Evolutionary conservation across 2,113 vertebrate species (phyloP), one percentile per base, ranked within the genome.

Genomic region (Taxidea taxus): DNA sequence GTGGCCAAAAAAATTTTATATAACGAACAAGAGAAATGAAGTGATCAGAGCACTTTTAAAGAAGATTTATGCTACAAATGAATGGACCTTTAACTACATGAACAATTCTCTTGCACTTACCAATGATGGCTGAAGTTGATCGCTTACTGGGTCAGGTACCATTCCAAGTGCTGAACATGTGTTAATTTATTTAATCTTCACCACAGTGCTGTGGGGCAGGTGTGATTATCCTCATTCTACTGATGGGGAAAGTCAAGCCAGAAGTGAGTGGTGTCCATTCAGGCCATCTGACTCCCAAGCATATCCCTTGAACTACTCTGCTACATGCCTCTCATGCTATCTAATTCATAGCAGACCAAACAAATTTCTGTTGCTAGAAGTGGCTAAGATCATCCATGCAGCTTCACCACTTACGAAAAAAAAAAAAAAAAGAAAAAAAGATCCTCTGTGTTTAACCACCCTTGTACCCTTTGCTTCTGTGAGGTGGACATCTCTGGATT

Each of bases 51-150:
- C 68, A 66, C 42, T 54, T 91, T 56, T 82, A 77, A 91, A 90
- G 80, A 89, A 92, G 60, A 96, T 94, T 80, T 77, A 94, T 54
- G 87, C 95, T 66, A 90, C 27, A 64, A 64, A 31, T 92, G 66
- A 92, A 92, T 39, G 75, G 72, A 85, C 51, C 68, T 87, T 91
- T 81, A 58, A 74, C 77, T 90, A 72, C 44, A 44, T 3, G 60
- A 95, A 74, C 78, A 58, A 78, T 84, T 90, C 78, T 85, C 95
- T 75, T 31, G 20, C 54, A 77, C 78, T 97, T 82, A 96, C 60
- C 58, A n/a, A 44, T 34, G 72, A 89, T 91, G 91, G 91, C 77
- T 88, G 49, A 90, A 94, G 87, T 64, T 58, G 90, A 82, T 92
- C 93, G n/a, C 78, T 92, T 83, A 42, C 93, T 49, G 70, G 80